Percentiles rank a stretch among this genome's conserved stretches.
Evolutionary conservation across 2,797 vertebrate genomes (phyloP).

Genomic region (Anguilla obscura): DNA sequence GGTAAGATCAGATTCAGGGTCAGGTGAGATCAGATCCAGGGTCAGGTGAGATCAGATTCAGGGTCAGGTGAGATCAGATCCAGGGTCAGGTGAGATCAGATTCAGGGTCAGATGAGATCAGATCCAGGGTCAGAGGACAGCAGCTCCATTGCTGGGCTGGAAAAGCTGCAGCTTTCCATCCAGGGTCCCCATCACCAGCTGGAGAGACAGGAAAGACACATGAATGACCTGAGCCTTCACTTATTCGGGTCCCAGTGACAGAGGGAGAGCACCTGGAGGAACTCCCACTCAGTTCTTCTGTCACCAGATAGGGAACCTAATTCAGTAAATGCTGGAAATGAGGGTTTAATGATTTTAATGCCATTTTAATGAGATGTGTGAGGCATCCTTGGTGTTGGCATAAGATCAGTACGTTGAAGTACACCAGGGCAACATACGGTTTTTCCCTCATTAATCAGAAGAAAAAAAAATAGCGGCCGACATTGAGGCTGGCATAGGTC

Average conservation of each 20-base stretch:
- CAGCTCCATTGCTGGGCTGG: conserved; percentile 55
- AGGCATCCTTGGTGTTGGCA: background rate
- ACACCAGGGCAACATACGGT: background rate
- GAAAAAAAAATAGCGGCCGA: background rate
- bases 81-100: background rate
- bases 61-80: background rate
- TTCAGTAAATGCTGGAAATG: background rate
- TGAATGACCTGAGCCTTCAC: background rate
- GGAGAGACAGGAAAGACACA: conserved; percentile 39
- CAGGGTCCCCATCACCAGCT: conserved; percentile 84
- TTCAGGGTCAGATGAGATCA: conserved; percentile 40
- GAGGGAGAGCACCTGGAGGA: background rate
- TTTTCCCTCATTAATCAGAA: background rate
- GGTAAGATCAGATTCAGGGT: background rate
- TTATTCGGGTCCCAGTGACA: background rate
- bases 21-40: background rate
- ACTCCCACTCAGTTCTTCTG: background rate
- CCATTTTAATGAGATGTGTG: background rate
- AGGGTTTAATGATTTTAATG: background rate
- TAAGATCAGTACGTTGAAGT: background rate
- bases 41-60: background rate
- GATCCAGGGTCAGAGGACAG: conserved; percentile 33
- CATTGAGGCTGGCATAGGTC: background rate
- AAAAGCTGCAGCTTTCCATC: conserved; percentile 83
- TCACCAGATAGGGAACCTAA: no score